Evolutionary conservation across 2,797 vertebrate species (phyloP).

Genomic region (Argya squamiceps): DNA sequence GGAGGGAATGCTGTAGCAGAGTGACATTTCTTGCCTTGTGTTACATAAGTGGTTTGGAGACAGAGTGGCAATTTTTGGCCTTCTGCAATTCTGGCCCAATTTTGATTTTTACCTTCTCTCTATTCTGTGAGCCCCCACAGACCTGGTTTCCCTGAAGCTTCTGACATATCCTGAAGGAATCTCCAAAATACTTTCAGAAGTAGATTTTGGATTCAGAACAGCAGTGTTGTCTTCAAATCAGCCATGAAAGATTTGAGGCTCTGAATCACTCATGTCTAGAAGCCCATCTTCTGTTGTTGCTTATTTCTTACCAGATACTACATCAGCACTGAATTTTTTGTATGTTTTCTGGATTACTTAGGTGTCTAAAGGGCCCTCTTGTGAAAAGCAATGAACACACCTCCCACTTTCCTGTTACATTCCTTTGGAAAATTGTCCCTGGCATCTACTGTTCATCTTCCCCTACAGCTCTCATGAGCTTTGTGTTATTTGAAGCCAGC

Average conservation of each 20-base stretch:
- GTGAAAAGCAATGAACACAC: not conserved
- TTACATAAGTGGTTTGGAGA: not conserved
- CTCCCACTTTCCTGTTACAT: not conserved
- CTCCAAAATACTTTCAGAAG: not conserved
- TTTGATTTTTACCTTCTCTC: not conserved
- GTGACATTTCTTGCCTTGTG: not conserved
- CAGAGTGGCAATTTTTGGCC: not conserved
- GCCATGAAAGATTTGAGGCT: not conserved
- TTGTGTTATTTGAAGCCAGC: not conserved
- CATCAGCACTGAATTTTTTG: not conserved
- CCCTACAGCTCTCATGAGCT: not conserved
- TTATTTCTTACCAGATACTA: not conserved
- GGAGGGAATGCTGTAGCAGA: not conserved
- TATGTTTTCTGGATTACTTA: not conserved
- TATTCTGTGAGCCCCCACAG: accelerated
- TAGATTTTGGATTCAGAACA: not conserved
- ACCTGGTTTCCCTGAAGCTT: not conserved
- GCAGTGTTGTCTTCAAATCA: not conserved
- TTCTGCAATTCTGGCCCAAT: not conserved
- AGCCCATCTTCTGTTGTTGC: not conserved
- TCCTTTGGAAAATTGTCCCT: not conserved
- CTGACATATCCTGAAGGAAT: not conserved
- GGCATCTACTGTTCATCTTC: not conserved
- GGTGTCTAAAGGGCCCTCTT: not conserved
- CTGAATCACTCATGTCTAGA: not conserved